phyloP scores from a whole-genome alignment of 35 echinoderm and acorn worm species.

The Lytechinus variegatus region DNA sequence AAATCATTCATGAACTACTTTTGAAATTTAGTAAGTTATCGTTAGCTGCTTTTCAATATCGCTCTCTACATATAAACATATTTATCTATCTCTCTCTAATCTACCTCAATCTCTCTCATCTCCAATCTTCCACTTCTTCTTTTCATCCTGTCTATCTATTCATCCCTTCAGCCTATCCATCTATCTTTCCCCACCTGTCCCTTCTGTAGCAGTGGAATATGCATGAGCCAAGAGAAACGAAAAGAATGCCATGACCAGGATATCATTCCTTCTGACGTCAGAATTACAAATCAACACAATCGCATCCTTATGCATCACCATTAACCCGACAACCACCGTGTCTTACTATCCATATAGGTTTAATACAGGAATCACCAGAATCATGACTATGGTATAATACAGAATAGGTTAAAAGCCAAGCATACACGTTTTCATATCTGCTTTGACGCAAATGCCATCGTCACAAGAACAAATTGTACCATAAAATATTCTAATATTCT shows the following conservation, averaged over 20 bases:
- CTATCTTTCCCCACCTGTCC: neutral
- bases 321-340: too few relatives aligned
- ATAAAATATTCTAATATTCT: neutral
- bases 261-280: slow-evolving; percentile 18
- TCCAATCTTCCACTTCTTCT: neutral
- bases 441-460: neutral
- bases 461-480: neutral
- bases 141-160: neutral
- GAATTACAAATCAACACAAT: slow-evolving; percentile 7
- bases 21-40: too few relatives aligned
- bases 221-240: neutral
- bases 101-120: neutral
- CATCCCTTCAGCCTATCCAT: neutral
- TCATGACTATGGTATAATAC: too few relatives aligned
- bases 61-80: too few relatives aligned
- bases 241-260: neutral
- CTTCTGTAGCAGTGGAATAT: slow-evolving; percentile 6
- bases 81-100: neutral
- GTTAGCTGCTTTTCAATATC: neutral
- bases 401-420: neutral
- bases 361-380: too few relatives aligned
- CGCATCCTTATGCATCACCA: neutral
- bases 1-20: too few relatives aligned
- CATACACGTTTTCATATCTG: neutral
- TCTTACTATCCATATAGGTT: too few relatives aligned